A percentile compares a stretch with the other conserved stretches of the same genome.
Evolutionary conservation across 2,888 invertebrate species (phyloP).

Genomic region (Xanthostigma xanthostigma): DNA sequence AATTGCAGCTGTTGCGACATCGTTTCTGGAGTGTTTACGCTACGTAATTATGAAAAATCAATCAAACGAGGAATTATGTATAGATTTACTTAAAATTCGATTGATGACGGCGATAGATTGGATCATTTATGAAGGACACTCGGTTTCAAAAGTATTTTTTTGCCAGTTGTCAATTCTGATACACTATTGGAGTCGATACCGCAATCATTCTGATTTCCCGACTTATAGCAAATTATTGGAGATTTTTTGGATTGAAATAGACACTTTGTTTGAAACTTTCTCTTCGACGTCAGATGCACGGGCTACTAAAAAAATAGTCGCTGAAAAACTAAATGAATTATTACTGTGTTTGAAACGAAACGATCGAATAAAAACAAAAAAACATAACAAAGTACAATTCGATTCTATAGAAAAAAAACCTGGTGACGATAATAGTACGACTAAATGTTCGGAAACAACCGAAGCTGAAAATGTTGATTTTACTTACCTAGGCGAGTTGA

Average conservation of each 20-base stretch:
- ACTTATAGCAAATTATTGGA: conserved; percentile 24
- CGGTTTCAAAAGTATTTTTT: conserved; percentile 31
- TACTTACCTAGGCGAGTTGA: conserved; percentile 31
- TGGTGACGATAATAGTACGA: conserved; percentile 14
- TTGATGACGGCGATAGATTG: conserved; percentile 32
- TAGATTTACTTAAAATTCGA: conserved; percentile 27
- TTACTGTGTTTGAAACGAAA: conserved; percentile 28
- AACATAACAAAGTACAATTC: conserved; percentile 39
- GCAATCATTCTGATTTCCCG: conserved; percentile 19
- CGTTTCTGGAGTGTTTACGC: conserved; percentile 61
- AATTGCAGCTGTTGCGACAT: conserved; percentile 45
- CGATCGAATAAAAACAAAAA: conserved; percentile 26
- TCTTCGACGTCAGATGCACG: conserved; percentile 17
- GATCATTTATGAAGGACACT: conserved; percentile 27
- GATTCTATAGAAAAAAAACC: conserved; percentile 18
- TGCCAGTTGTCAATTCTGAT: conserved; percentile 33
- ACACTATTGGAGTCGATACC: conserved; percentile 40
- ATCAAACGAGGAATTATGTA: conserved; percentile 28
- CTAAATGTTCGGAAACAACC: conserved; percentile 9
- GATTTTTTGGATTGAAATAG: conserved; percentile 28
- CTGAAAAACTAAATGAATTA: conserved; percentile 31
- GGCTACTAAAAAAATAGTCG: conserved; percentile 14
- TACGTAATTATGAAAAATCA: conserved; percentile 39
- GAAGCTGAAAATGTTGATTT: conserved; percentile 20
- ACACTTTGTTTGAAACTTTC: conserved; percentile 21